These are phyloP conservation scores for Camponotus vicinus DNA, from an alignment of 1,140 invertebrate species.

Conservation along the genomic window DNA sequence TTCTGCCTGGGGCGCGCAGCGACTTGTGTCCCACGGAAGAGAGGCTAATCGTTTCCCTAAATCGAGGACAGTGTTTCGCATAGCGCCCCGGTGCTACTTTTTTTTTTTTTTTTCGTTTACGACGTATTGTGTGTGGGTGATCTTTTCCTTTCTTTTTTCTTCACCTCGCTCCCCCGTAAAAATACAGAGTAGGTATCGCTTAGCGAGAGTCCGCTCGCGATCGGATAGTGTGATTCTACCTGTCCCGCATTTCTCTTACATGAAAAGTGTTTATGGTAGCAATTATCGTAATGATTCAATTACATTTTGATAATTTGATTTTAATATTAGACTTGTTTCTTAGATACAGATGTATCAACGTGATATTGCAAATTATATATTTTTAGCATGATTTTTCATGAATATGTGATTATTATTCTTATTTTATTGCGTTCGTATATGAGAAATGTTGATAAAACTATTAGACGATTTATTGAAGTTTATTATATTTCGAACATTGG, in stretches of 20 bases:
- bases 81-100: constrained; percentile 6
- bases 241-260: background rate
- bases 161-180: too few relatives aligned
- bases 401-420: too few relatives aligned
- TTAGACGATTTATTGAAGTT: too few relatives aligned
- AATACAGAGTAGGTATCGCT: too few relatives aligned
- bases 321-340: background rate
- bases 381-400: too few relatives aligned
- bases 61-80: constrained; percentile 73
- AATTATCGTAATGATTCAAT: background rate
- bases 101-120: background rate
- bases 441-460: too few relatives aligned
- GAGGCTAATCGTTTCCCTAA: constrained; percentile 80
- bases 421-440: too few relatives aligned
- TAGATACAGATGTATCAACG: background rate
- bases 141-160: background rate
- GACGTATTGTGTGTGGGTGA: too few relatives aligned
- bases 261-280: background rate
- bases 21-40: constrained; percentile 79
- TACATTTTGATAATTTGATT: background rate
- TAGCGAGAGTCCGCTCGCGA: too few relatives aligned
- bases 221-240: background rate
- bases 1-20: constrained; percentile 68
- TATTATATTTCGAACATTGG: too few relatives aligned
- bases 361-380: too few relatives aligned